phyloP scores from a whole-genome alignment of 1,140 invertebrate species.

The Drosophila eugracilis region DNA sequence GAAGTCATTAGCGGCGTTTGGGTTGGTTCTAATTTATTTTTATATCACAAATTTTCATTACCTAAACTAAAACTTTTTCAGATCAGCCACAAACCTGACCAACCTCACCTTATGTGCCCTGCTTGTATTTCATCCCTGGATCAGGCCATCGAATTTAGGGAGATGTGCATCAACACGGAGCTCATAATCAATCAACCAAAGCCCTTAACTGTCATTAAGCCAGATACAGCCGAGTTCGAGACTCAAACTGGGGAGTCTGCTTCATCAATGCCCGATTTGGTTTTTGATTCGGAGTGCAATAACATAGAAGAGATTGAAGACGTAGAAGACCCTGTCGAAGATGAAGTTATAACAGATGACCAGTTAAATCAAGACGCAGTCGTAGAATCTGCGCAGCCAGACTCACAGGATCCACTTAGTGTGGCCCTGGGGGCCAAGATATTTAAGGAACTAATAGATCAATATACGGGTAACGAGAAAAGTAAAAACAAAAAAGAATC shows the following conservation, averaged over 20 bases:
- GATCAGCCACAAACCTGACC: slow-evolving; percentile 35
- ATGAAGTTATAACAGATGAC: not conserved
- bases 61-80: slow-evolving; percentile 2
- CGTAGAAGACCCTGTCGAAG: not conserved
- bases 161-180: slow-evolving; percentile 57
- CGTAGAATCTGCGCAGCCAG: not conserved
- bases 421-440: slow-evolving; percentile 8
- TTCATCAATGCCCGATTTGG: not conserved
- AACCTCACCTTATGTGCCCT: slow-evolving; percentile 44
- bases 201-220: not conserved
- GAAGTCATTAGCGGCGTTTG: slow-evolving; percentile 73
- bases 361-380: not conserved
- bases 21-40: slow-evolving; percentile 27
- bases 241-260: not conserved
- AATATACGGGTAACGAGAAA: slow-evolving; percentile 17
- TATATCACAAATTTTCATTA: not conserved
- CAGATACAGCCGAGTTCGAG: slow-evolving; percentile 4
- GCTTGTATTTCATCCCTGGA: slow-evolving; percentile 32
- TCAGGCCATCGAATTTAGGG: slow-evolving; percentile 59
- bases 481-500: not conserved
- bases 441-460: slow-evolving; percentile 23
- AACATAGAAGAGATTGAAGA: slow-evolving; percentile 3
- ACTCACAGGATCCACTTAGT: slow-evolving; percentile 23
- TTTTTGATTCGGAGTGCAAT: slow-evolving; percentile 1
- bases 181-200: slow-evolving; percentile 18